A percentile compares a stretch with the other conserved stretches of the same genome.
phyloP scores from a whole-genome alignment of 2,113 vertebrate species.

The Vidua chalybeata region DNA sequence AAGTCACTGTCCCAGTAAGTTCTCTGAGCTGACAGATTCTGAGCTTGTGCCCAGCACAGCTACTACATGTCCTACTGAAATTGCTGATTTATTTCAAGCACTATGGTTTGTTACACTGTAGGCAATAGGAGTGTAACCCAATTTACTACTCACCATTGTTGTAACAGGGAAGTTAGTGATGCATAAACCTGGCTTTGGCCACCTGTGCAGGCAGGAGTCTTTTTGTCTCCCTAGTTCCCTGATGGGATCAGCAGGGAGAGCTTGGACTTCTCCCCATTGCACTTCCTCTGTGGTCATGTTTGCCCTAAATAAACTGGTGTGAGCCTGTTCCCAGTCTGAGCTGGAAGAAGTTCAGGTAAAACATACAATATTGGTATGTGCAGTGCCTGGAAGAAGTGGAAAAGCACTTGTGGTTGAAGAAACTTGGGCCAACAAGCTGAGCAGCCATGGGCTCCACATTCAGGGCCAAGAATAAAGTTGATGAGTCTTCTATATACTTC shows the following conservation, averaged over 20 bases:
- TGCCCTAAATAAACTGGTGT: not conserved
- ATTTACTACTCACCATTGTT: not conserved
- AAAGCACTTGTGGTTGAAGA: not conserved
- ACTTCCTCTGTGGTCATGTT: fast-evolving
- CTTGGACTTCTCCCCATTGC: fast-evolving
- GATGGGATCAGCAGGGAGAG: not conserved
- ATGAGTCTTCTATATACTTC: not conserved
- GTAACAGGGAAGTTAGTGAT: not conserved
- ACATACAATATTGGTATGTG: fast-evolving
- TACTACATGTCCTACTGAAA: not conserved
- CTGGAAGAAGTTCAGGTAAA: not conserved
- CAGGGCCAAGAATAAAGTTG: not conserved
- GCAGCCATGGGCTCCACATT: not conserved
- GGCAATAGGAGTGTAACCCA: not conserved
- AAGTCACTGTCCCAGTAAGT: not conserved
- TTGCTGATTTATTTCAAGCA: not conserved
- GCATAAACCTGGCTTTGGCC: not conserved
- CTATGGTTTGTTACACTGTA: not conserved
- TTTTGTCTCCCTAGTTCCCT: not conserved
- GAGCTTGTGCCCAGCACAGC: not conserved
- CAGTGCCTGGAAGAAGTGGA: not conserved
- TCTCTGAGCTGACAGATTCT: not conserved
- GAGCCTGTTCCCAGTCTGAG: not conserved
- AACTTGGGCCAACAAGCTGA: not conserved
- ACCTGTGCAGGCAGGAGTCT: not conserved